A percentile compares a stretch with the other conserved stretches of the same genome.
Conservation (phyloP, 2,888 invertebrate genomes). For the Spodoptera littoralis region DNA sequence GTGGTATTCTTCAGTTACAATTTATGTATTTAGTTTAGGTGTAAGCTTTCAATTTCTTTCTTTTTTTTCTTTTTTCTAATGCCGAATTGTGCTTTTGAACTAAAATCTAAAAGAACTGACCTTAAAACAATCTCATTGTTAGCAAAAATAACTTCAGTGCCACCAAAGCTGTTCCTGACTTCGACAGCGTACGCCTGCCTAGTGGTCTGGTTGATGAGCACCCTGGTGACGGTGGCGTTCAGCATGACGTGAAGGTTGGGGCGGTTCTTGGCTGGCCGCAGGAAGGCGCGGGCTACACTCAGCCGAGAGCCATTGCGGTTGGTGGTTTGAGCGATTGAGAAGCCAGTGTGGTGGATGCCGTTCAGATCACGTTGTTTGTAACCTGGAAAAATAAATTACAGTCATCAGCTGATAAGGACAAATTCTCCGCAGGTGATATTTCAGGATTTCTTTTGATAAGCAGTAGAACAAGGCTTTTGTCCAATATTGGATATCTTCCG, state of each 20-base stretch:
- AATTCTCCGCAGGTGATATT: background rate
- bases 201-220: constrained; percentile 92
- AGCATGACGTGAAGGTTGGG: constrained; percentile 95
- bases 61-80: no score
- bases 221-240: constrained; percentile 93
- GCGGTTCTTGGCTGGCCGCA: constrained; percentile 93
- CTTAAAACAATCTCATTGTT: constrained; percentile 91
- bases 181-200: constrained; percentile 94
- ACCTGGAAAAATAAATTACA: constrained; percentile 79
- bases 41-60: no score
- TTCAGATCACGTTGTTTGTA: constrained; percentile 94
- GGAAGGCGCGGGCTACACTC: constrained; percentile 94
- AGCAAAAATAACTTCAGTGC: constrained; percentile 89
- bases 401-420: background rate
- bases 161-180: constrained; percentile 89
- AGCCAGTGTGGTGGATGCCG: constrained; percentile 94
- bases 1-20: no score
- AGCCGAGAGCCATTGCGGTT: constrained; percentile 95
- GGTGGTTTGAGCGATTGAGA: constrained; percentile 96
- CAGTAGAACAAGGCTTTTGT: no score
- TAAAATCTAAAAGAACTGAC: constrained; percentile 69
- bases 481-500: no score
- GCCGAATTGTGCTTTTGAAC: background rate
- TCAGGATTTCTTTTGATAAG: background rate
- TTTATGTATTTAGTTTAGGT: no score